Percentiles rank a stretch among this genome's conserved stretches.
Evolutionary conservation across 2,113 vertebrate genomes (phyloP).

Genomic region (Psittacara wagleri): DNA sequence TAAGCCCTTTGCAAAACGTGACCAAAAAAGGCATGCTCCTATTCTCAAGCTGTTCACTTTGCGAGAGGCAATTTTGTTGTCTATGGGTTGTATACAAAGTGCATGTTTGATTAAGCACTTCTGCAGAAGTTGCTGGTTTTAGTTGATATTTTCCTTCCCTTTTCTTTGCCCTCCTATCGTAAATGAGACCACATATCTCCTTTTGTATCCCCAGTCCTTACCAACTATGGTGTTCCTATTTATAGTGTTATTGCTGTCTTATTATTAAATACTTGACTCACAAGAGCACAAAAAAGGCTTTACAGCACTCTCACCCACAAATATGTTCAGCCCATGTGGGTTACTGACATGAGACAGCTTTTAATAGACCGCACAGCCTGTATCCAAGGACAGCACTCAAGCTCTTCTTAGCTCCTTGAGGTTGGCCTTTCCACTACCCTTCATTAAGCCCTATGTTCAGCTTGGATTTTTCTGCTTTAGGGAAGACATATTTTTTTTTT

Average conservation of each 20-base stretch:
- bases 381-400: neutral
- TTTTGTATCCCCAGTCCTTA: conserved; percentile 33
- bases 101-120: conserved; percentile 22
- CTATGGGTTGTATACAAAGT: neutral
- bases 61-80: neutral
- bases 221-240: conserved; percentile 59
- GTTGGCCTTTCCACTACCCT: neutral
- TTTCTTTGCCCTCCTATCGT: conserved; percentile 10
- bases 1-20: conserved; percentile 26
- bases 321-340: conserved; percentile 6
- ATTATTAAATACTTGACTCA: conserved; percentile 45
- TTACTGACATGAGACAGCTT: conserved; percentile 31
- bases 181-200: neutral
- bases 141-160: neutral
- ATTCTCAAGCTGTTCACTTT: neutral
- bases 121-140: neutral
- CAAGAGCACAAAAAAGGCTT: conserved; percentile 48
- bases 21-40: conserved; percentile 49
- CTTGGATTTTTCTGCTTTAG: neutral
- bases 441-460: neutral
- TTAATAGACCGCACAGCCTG: neutral
- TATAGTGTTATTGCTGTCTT: conserved; percentile 25
- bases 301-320: conserved; percentile 41
- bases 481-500: neutral
- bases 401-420: neutral